Percentiles rank a stretch among this genome's conserved stretches.
Conservation (phyloP, 2,113 vertebrate species). For the Coptodon rendalli region DNA sequence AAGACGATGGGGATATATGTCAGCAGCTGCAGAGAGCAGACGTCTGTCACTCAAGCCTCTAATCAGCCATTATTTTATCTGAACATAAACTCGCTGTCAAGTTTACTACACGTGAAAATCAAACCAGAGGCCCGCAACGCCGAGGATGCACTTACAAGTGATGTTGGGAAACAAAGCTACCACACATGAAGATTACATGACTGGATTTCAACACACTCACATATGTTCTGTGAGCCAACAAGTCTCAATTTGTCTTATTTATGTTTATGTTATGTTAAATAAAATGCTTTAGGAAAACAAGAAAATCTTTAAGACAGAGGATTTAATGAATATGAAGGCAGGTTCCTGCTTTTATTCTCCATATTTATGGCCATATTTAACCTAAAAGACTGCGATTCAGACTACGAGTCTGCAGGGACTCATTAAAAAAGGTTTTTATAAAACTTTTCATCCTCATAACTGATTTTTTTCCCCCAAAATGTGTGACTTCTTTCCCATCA, state of each 20-base stretch:
- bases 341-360: background rate
- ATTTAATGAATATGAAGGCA: background rate
- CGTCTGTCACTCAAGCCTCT: background rate
- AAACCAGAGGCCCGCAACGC: background rate
- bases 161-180: background rate
- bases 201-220: background rate
- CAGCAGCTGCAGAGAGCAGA: background rate
- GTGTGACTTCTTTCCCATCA: background rate
- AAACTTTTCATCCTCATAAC: background rate
- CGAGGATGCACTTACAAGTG: background rate
- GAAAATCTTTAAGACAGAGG: background rate
- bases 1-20: background rate
- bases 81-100: background rate
- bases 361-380: background rate
- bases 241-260: background rate
- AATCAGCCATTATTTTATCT: background rate
- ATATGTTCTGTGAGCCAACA: background rate
- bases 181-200: background rate
- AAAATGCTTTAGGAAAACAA: background rate
- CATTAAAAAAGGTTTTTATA: background rate
- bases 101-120: background rate
- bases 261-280: background rate
- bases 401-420: background rate
- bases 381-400: background rate
- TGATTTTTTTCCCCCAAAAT: rapidly evolving